These are phyloP conservation scores for Lepidonotus clava DNA, from an alignment of 2,888 invertebrate genomes.

Conservation along the genomic window DNA sequence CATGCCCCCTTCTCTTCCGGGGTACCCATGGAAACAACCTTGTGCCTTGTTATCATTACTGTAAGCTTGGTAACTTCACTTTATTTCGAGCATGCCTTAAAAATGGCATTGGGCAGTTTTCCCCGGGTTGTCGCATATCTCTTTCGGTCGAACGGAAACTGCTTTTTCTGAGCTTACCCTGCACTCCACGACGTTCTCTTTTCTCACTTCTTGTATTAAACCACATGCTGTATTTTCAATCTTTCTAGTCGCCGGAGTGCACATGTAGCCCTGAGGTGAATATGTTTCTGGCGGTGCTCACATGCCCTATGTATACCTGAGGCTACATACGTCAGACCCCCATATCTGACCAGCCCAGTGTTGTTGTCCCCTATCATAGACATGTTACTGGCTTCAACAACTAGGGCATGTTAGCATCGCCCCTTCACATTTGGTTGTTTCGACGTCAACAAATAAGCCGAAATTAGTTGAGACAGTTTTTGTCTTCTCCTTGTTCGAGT, in stretches of 20 bases:
- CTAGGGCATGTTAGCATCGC: constrained; percentile 47
- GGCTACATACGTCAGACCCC: background rate
- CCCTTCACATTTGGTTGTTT: constrained; percentile 31
- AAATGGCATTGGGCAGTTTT: background rate
- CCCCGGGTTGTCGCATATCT: background rate
- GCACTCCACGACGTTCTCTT: background rate
- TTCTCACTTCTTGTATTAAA: constrained; percentile 3
- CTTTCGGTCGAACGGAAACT: background rate
- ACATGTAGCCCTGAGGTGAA: constrained; percentile 51
- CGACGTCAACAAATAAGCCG: constrained; percentile 1
- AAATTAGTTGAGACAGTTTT: constrained; percentile 45
- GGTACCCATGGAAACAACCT: background rate
- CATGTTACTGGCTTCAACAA: too few relatives aligned
- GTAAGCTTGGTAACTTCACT: background rate
- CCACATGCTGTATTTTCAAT: constrained; percentile 44
- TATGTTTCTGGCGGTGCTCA: background rate
- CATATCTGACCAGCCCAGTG: too few relatives aligned
- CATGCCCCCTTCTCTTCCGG: too few relatives aligned
- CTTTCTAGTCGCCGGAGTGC: constrained; percentile 52
- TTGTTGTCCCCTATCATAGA: background rate
- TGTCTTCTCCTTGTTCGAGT: background rate
- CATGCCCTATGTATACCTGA: constrained; percentile 3
- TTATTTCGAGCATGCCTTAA: background rate
- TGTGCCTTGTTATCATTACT: background rate
- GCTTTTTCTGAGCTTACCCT: background rate